Base-by-base conservation (phyloP, 2,888 invertebrate genomes). In the Macrosiphum euphorbiae region DNA sequence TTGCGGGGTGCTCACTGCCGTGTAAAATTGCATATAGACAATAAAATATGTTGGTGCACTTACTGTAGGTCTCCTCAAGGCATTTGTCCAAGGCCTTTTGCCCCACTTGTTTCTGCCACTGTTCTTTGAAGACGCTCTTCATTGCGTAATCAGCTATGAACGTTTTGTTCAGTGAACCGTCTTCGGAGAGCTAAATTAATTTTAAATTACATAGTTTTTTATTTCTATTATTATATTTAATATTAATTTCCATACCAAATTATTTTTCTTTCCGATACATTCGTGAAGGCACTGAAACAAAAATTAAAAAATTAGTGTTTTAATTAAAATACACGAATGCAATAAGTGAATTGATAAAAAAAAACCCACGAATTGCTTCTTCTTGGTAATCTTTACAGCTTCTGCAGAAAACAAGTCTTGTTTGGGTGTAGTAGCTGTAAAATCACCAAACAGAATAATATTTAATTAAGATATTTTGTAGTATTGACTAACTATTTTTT, bases 311-410 rank as follows among this genome's bases (percentile, higher is more conserved):
- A 44, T 35, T n/a, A 44, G 35, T 24, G 0, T 20, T 78, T 35
- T 2, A 41, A 35, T 78, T 78, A 58, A 88, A 41, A 55, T 44
- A 44, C 24, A 41, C 0, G 41, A 41, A 47, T 61, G 35, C 7
- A 78, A 78, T 50, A n/a, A 88, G 28, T 11, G 26, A 41, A 86
- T 11, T 13, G 58, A 55, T 20, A 87, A 47, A 11, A 47, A 10
- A 24, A 47, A 78, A 95, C 95, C 95, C 58, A 95, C 95, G 50
- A 95, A 95, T 91, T 95, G 95, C 88, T 95, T 94, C 92, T 94
- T 95, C 61, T 95, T 95, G 93, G 94, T 94, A 55, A 94, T 94
- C 44, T 95, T 95, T 26, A 95, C 94, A 47, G 94, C 94, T n/a
- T 95, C 95, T 52, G 94, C 94, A 28, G 95, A 95, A 84, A 95